Percentiles rank a stretch among this genome's conserved stretches.
Evolutionary conservation across 2,113 vertebrate genomes (phyloP).

Genomic region (Sorex araneus): DNA sequence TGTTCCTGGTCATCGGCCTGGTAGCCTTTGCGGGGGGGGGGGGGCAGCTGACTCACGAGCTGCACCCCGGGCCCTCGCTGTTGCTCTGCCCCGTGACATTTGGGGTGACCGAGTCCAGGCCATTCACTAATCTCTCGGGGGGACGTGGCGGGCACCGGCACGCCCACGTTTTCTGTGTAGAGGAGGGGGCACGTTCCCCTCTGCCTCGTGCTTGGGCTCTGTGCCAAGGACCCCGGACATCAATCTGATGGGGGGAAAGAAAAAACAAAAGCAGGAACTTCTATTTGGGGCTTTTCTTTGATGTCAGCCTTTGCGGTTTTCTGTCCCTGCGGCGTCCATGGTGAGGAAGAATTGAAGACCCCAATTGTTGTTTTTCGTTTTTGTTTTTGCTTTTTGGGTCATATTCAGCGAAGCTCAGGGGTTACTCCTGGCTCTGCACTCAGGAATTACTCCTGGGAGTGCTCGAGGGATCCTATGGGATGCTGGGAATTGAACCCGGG

Average conservation of each 20-base stretch:
- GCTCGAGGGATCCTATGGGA: no score
- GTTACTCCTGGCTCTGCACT: not conserved
- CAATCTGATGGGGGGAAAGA: not conserved
- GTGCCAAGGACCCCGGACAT: not conserved
- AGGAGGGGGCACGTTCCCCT: not conserved
- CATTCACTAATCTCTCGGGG: no score
- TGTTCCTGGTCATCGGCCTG: not conserved
- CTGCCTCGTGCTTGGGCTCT: not conserved
- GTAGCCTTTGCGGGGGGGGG: no score
- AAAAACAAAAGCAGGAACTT: not conserved
- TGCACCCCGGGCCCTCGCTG: no score
- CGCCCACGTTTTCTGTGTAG: not conserved
- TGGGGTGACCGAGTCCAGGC: not conserved
- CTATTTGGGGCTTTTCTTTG: not conserved
- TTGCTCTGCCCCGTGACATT: not conserved
- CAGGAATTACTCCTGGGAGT: no score
- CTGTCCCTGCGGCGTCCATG: not conserved
- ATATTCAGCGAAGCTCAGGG: no score
- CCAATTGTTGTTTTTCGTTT: not conserved
- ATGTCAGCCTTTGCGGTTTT: slow-evolving; percentile 17
- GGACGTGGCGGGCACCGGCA: not conserved
- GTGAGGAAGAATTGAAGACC: not conserved
- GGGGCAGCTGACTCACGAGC: no score
- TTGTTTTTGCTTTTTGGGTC: no score
- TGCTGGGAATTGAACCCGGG: no score